A percentile compares a stretch with the other conserved stretches of the same genome.
These are phyloP conservation scores for Sterna hirundo DNA, from an alignment of 2,113 vertebrate species.

Conservation along the genomic window DNA sequence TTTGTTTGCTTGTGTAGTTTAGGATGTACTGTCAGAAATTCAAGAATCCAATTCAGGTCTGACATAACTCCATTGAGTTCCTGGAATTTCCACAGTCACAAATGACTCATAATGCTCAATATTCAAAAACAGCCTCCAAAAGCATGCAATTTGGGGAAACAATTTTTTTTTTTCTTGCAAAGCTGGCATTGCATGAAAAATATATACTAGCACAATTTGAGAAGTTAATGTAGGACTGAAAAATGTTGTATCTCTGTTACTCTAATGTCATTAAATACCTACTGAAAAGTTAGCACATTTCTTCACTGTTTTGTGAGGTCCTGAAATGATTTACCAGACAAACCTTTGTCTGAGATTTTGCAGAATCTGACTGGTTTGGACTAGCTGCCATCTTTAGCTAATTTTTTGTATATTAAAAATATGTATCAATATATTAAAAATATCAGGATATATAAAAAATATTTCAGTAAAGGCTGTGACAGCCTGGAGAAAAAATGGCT, in stretches of 20 bases:
- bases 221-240: not conserved
- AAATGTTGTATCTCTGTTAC: not conserved
- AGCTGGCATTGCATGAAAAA: not conserved
- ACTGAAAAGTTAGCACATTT: not conserved
- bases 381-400: not conserved
- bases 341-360: not conserved
- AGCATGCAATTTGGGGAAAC: not conserved
- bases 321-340: not conserved
- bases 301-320: not conserved
- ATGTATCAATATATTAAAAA: not conserved
- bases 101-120: slow-evolving; percentile 27
- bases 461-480: not conserved
- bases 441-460: not conserved
- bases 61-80: slow-evolving; percentile 11
- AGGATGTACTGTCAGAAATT: not conserved
- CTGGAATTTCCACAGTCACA: slow-evolving; percentile 43
- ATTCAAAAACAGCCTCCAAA: slow-evolving; percentile 11
- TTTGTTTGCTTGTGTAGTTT: not conserved
- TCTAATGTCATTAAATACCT: not conserved
- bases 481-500: not conserved
- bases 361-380: not conserved
- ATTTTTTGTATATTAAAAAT: not conserved
- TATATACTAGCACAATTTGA: not conserved
- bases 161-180: not conserved
- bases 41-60: not conserved